These are phyloP conservation scores for Nematostella vectensis DNA, from an alignment of 92 coral and sea anemone genomes.

Conservation along the genomic window DNA sequence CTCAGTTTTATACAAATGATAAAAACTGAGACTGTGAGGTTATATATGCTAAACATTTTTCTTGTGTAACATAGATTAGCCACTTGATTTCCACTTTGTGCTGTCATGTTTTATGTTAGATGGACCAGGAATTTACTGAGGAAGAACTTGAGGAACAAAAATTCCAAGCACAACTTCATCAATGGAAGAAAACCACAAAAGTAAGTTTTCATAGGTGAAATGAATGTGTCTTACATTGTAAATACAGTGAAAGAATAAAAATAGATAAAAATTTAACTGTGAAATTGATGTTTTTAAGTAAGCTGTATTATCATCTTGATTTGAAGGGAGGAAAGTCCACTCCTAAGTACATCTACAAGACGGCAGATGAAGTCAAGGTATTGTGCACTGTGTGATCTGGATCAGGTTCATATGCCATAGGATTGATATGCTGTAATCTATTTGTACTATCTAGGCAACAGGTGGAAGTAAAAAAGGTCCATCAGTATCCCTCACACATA, in stretches of 20 bases:
- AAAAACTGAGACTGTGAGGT: too few relatives aligned
- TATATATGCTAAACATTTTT: too few relatives aligned
- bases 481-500: constrained; percentile 68
- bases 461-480: constrained; percentile 69
- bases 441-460: constrained; percentile 35
- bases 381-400: neutral
- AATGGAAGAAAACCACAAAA: constrained; percentile 88
- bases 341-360: constrained; percentile 94
- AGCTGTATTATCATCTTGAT: neutral
- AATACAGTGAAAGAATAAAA: neutral
- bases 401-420: neutral
- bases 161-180: constrained; percentile 80
- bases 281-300: neutral
- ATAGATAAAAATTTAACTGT: neutral
- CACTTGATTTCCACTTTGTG: too few relatives aligned
- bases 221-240: too few relatives aligned
- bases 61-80: too few relatives aligned
- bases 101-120: too few relatives aligned
- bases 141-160: constrained; percentile 85
- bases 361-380: constrained; percentile 98
- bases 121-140: constrained; percentile 60
- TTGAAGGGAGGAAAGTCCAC: constrained; percentile 42
- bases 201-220: too few relatives aligned
- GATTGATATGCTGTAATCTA: neutral
- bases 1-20: too few relatives aligned